Base-by-base conservation (phyloP, 1,140 invertebrate genomes). In the Hormaphis cornu region DNA sequence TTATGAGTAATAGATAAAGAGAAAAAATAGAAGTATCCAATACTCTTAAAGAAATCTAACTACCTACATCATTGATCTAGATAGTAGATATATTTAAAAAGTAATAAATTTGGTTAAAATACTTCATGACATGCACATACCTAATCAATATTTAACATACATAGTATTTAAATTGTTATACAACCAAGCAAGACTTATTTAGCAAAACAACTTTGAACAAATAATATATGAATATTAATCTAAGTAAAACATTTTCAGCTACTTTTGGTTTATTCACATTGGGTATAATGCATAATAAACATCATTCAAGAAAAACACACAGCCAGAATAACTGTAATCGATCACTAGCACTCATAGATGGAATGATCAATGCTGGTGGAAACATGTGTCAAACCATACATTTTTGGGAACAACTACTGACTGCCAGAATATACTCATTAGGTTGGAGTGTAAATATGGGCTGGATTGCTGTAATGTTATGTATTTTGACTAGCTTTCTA, bases 191-290 rank as follows among this genome's bases (percentile, higher is more conserved):
- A n/a, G n/a, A n/a, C n/a, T n/a, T n/a, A n/a, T n/a, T n/a, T n/a
- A n/a, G n/a, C n/a, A n/a, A n/a, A n/a, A n/a, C n/a, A n/a, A n/a
- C n/a, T n/a, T n/a, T n/a, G n/a, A n/a, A n/a, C n/a, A n/a, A n/a
- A n/a, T n/a, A n/a, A n/a, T n/a, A n/a, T n/a, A n/a, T n/a, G n/a
- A n/a, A n/a, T n/a, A n/a, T n/a, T n/a, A n/a, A n/a, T n/a, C n/a
- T n/a, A n/a, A n/a, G n/a, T n/a, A n/a, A n/a, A n/a, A n/a, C 71
- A 74, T 73, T 85, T 83, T 10, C 82, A 93, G 90, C 89, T 30
- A 84, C 90, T 0, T 95, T 95, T 76, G 89, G 89, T 30, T 82
- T 91, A 54, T 94, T 95, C 79, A 91, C 90, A 1, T 79, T 94
- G 54, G 89, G 89, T 78, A 94, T 95, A 76, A 92, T 93, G 74